A percentile compares a stretch with the other conserved stretches of the same genome.
Evolutionary conservation across 2,797 vertebrate genomes (phyloP).

Genomic region (Linurgus olivaceus): DNA sequence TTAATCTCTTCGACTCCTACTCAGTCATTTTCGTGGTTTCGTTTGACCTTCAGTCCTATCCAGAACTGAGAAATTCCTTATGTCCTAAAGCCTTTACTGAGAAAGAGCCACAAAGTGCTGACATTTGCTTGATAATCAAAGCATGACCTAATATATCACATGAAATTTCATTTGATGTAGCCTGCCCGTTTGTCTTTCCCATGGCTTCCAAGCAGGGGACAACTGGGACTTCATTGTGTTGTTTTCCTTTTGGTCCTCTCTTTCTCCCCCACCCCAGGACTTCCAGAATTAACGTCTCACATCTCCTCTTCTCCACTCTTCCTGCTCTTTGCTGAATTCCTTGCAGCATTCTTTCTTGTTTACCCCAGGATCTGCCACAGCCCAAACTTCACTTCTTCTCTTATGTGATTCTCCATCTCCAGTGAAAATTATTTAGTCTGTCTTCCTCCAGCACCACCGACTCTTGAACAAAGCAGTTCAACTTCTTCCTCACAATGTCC

Average conservation of each 20-base stretch:
- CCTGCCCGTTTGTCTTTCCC: neutral
- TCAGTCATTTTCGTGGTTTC: conserved; percentile 24
- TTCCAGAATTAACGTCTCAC: neutral
- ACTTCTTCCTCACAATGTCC: neutral
- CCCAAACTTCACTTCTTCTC: neutral
- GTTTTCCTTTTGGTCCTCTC: neutral
- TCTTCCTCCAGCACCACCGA: neutral
- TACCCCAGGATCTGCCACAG: neutral
- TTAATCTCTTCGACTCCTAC: neutral
- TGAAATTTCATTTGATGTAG: neutral
- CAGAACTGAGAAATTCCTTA: neutral
- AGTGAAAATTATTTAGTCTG: neutral
- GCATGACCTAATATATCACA: neutral
- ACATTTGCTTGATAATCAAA: neutral
- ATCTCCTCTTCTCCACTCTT: neutral
- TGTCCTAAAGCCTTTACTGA: neutral
- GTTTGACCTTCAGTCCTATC: neutral
- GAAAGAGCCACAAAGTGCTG: neutral
- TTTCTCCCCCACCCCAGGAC: neutral
- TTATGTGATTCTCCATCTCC: neutral
- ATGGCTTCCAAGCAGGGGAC: neutral
- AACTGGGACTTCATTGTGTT: neutral
- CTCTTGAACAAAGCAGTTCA: neutral
- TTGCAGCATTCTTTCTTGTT: neutral
- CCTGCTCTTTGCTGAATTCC: neutral